Conservation (phyloP, 2,113 vertebrate genomes). For the Bathybates hornii region DNA sequence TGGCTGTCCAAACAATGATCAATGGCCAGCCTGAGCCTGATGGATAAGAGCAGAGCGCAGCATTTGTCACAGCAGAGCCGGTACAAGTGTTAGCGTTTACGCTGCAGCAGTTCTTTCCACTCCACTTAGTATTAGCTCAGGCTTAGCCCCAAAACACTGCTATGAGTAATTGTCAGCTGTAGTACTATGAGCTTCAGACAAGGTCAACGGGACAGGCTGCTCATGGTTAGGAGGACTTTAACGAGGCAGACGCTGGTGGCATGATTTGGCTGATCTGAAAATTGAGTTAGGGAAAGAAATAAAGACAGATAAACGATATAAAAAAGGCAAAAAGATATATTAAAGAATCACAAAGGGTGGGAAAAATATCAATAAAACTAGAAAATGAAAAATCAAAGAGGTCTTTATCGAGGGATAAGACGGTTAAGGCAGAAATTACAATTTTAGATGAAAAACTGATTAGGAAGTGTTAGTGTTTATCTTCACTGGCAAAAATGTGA, state of each 20-base stretch:
- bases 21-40: conserved; percentile 1
- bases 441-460: background rate
- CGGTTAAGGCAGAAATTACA: background rate
- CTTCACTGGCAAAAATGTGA: background rate
- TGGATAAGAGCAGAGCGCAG: background rate
- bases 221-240: background rate
- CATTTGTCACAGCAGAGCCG: conserved; percentile 21
- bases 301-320: fast-evolving
- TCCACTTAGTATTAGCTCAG: conserved; percentile 18
- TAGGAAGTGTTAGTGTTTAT: background rate
- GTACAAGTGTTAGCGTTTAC: background rate
- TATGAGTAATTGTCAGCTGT: conserved; percentile 9
- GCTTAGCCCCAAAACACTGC: background rate
- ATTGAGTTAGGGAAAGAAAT: background rate
- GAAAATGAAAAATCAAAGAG: background rate
- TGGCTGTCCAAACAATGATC: conserved; percentile 23
- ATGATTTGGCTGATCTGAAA: background rate
- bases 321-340: background rate
- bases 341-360: background rate
- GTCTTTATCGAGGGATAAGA: background rate
- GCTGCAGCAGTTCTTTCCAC: conserved; percentile 14
- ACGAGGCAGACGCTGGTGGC: background rate
- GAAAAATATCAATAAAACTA: background rate
- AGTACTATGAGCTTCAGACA: conserved; percentile 3
- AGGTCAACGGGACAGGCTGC: conserved; percentile 11